Evolutionary conservation across 2,888 invertebrate species (phyloP).

Genomic region (Odontothrips loti): DNA sequence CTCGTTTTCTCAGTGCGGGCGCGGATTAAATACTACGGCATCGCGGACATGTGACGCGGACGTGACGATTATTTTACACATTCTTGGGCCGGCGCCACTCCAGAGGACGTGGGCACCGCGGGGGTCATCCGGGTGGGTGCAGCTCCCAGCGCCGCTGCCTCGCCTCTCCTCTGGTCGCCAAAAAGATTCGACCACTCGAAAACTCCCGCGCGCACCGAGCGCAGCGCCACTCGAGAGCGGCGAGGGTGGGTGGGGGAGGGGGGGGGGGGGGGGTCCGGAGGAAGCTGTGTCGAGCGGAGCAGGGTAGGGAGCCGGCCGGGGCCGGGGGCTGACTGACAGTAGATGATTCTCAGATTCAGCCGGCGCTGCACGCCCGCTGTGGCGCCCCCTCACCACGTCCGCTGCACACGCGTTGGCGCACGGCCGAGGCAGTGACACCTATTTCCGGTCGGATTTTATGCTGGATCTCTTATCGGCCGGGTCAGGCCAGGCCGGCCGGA

Average conservation of each 20-base stretch:
- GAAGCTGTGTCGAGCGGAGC: neutral
- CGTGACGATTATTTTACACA: too few species aligned
- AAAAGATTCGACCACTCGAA: too few species aligned
- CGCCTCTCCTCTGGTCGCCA: too few species aligned
- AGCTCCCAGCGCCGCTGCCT: too few species aligned
- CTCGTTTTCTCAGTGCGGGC: too few species aligned
- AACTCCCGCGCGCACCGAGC: too few species aligned
- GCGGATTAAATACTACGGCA: too few species aligned
- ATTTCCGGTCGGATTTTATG: slow-evolving; percentile 18
- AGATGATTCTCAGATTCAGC: neutral
- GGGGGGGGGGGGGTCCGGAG: neutral
- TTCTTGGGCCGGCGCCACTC: too few species aligned
- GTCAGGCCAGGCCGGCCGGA: neutral
- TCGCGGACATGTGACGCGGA: too few species aligned
- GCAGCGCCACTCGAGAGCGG: neutral
- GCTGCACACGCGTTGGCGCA: too few species aligned
- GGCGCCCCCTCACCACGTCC: neutral
- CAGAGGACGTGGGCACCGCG: too few species aligned
- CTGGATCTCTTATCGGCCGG: neutral
- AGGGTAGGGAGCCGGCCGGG: neutral
- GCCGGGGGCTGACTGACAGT: neutral
- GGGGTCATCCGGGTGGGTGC: too few species aligned
- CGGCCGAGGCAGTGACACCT: neutral
- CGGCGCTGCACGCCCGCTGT: neutral
- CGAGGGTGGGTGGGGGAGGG: neutral